These are phyloP conservation scores for Andrena cerasifolii DNA, from an alignment of 1,140 invertebrate species.

Conservation along the genomic window DNA sequence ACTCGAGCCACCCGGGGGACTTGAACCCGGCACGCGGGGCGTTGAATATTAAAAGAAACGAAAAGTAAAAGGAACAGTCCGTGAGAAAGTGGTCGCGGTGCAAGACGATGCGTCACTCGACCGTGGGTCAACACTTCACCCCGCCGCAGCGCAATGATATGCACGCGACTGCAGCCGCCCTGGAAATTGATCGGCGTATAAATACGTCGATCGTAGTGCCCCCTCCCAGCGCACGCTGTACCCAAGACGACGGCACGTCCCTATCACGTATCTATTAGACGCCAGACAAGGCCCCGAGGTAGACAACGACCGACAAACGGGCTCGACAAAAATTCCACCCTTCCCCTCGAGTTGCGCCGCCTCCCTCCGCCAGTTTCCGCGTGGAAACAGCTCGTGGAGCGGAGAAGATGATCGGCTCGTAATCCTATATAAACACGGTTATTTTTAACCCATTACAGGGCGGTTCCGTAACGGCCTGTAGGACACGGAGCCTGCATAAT, in stretches of 20 bases:
- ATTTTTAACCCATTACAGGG: conserved; percentile 72
- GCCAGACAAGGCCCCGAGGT: neutral
- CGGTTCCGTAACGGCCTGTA: conserved; percentile 60
- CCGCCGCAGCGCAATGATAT: too few relatives aligned
- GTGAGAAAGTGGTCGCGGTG: too few relatives aligned
- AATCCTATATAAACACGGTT: conserved; percentile 74
- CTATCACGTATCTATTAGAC: conserved; percentile 23
- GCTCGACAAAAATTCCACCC: conserved; percentile 39
- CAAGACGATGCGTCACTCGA: too few relatives aligned
- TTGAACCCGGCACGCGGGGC: too few relatives aligned
- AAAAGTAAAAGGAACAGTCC: too few relatives aligned
- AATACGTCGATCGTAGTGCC: neutral
- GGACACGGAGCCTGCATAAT: conserved; percentile 59
- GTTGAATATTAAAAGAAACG: too few relatives aligned
- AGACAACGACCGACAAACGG: conserved; percentile 4
- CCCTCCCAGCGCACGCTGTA: too few relatives aligned
- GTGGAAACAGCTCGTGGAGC: conserved; percentile 12
- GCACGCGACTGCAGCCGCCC: too few relatives aligned
- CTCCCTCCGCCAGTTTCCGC: neutral
- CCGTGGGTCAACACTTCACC: too few relatives aligned
- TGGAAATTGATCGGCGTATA: conserved; percentile 18
- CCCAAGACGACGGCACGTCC: conserved; percentile 30
- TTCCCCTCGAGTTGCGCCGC: conserved; percentile 4
- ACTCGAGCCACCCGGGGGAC: too few relatives aligned
- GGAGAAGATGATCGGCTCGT: conserved; percentile 63